These are phyloP conservation scores for Hiodon tergisus DNA, from an alignment of 2,113 vertebrate genomes.

Conservation along the genomic window DNA sequence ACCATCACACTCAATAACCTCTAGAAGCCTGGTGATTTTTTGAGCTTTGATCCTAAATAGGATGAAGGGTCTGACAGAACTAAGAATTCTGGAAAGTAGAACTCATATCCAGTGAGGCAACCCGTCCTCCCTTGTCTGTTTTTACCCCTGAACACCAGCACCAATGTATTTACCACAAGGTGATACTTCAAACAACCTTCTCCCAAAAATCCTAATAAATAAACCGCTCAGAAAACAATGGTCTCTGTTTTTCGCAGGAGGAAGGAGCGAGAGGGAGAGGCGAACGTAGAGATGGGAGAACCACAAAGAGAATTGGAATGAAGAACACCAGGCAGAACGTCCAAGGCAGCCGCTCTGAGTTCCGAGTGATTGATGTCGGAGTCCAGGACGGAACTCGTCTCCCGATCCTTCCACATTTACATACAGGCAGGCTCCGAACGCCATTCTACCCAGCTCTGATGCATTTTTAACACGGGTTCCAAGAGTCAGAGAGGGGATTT, in stretches of 20 bases:
- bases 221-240: neutral
- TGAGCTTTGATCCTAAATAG: too few relatives aligned
- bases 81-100: neutral
- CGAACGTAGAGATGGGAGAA: neutral
- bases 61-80: neutral
- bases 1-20: too few relatives aligned
- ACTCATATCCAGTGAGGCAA: neutral
- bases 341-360: neutral
- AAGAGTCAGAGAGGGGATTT: slow-evolving; percentile 13
- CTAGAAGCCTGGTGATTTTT: too few relatives aligned
- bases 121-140: neutral
- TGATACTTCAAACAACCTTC: slow-evolving; percentile 1
- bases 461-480: slow-evolving; percentile 20
- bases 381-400: slow-evolving; percentile 2
- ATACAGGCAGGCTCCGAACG: slow-evolving; percentile 5
- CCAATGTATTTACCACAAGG: neutral
- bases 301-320: slow-evolving; percentile 11
- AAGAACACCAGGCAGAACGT: slow-evolving; percentile 5
- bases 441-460: slow-evolving; percentile 21
- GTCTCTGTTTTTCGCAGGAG: neutral
- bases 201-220: neutral
- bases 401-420: slow-evolving; percentile 9
- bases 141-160: neutral
- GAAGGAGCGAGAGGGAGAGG: neutral
- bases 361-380: slow-evolving; percentile 8